phyloP scores from a whole-genome alignment of 2,797 vertebrate species.

The Rhinatrema bivittatum region DNA sequence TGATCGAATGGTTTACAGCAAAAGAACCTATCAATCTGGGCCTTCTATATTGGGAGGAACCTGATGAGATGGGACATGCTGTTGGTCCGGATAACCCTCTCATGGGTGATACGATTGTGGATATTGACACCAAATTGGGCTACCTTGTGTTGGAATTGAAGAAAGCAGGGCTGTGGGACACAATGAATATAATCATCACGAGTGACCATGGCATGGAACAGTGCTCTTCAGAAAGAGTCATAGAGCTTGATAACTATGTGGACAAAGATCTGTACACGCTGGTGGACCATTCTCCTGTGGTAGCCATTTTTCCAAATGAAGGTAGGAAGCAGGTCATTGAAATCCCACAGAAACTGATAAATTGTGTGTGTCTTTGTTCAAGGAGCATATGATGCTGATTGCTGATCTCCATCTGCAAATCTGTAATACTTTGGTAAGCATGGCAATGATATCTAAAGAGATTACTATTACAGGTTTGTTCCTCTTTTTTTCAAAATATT shows the following conservation, averaged over 20 bases:
- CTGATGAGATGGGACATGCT: conserved; percentile 73
- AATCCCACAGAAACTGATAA: neutral
- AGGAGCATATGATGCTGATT: neutral
- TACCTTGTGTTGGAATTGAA: conserved; percentile 72
- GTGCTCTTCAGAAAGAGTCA: conserved; percentile 68
- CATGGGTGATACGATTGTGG: conserved; percentile 68
- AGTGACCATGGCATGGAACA: conserved; percentile 91
- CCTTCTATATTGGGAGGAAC: conserved; percentile 88
- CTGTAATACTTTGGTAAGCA: too few species aligned
- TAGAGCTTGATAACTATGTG: conserved; percentile 78
- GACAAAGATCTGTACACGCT: conserved; percentile 67
- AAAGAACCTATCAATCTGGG: conserved; percentile 76
- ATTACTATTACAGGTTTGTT: too few species aligned
- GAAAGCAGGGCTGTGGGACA: conserved; percentile 62
- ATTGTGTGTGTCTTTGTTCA: neutral
- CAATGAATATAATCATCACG: conserved; percentile 77
- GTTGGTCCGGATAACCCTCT: conserved; percentile 73
- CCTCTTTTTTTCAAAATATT: too few species aligned
- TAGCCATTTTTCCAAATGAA: conserved; percentile 78
- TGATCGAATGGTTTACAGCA: conserved; percentile 77
- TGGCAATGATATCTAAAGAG: too few species aligned
- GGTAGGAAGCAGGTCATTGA: conserved; percentile 49
- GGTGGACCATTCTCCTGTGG: conserved; percentile 78
- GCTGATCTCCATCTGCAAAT: too few species aligned
- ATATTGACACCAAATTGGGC: conserved; percentile 75